Evolutionary conservation across 2,113 vertebrate genomes (phyloP), one percentile per base, ranked within the genome.

Genomic region (Typhlomys cinereus): DNA sequence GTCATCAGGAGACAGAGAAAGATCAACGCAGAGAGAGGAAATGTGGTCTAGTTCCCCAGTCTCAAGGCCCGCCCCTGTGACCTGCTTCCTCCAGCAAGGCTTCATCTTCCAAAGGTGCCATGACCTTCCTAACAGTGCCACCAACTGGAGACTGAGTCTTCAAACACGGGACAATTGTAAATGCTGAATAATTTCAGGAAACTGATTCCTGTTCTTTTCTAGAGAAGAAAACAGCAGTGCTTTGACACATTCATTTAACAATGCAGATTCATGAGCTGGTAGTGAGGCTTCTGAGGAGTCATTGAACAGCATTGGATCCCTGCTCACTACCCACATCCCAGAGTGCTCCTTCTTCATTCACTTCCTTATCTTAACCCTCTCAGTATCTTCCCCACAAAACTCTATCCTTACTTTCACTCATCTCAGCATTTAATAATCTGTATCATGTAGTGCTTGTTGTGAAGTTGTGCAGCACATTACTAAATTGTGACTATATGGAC

Each of bases 371-470:
- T 36, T n/a, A 66, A 7, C 59, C 41, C 34, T 48, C 21, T 39
- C 29, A 86, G 2, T 29, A 41, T 44, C 36, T 92, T 76, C 82
- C 27, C 21, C 86, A 39, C 1, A 57, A 12, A 57, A 25, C 9
- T 80, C 41, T 69, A 52, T 66, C 27, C 57, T 91, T 41, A 5
- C 59, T 79, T 73, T 84, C 73, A 29, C 7, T 15, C 64, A 0
- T 44, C 61, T 67, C 50, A 75, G 34, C 57, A 89, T 75, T 92
- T 89, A 88, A 80, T 82, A 80, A 66, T 41, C 18, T 73, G 15
- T 80, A 18, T 4, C 57, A 71, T 27, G 62, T 57, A 59, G 4
- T 54, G 25, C 36, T 54, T 94, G 5, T n/a, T 86, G 25, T 76
- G 48, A 86, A 75, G 80, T 91, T 75, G 90, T 46, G 67, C 52